phyloP scores from a whole-genome alignment of 2,113 vertebrate species.

The Conger conger region DNA sequence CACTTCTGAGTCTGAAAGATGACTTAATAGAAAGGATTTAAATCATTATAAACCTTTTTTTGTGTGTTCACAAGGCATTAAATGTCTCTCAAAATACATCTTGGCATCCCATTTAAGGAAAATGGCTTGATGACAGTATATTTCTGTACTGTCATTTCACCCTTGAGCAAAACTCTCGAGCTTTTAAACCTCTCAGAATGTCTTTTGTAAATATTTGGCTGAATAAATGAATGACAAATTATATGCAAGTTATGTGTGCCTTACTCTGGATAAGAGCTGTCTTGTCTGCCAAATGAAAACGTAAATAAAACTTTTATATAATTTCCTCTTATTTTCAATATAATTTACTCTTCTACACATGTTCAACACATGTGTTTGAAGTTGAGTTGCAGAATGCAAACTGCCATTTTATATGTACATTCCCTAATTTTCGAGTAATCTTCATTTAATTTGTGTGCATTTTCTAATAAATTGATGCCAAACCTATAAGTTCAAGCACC shows the following conservation, averaged over 20 bases:
- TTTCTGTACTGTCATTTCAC: not conserved
- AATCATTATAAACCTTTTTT: not conserved
- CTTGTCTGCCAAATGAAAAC: not conserved
- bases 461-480: not conserved
- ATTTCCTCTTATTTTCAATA: not conserved
- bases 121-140: not conserved
- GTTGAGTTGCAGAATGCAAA: not conserved
- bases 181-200: not conserved
- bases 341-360: not conserved
- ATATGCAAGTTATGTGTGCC: not conserved
- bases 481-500: not conserved
- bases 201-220: not conserved
- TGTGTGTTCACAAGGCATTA: not conserved
- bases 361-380: not conserved
- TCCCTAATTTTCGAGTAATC: not conserved
- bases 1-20: not conserved
- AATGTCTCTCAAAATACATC: not conserved
- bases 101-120: not conserved
- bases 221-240: not conserved
- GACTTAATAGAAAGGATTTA: too few relatives aligned
- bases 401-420: not conserved
- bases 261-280: not conserved
- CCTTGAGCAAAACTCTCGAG: not conserved
- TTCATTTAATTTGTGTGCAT: not conserved
- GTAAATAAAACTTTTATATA: not conserved